Conservation (phyloP, 2,113 vertebrate species). For the Brevimyrus niger region DNA sequence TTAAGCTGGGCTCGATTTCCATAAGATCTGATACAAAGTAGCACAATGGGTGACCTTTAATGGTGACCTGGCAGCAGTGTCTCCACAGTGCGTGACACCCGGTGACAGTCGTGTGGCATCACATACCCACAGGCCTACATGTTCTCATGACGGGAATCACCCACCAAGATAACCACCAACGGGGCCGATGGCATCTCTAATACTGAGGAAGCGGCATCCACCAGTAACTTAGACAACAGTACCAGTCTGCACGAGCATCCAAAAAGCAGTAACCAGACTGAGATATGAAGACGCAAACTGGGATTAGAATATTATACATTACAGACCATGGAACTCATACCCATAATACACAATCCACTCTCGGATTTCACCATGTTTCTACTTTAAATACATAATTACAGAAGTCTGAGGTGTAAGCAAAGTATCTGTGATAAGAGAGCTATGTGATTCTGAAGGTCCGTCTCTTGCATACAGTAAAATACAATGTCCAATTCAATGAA, state of each 20-base stretch:
- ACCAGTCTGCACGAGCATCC: background rate
- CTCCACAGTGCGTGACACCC: background rate
- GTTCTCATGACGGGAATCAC: background rate
- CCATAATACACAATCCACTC: slow-evolving; percentile 10
- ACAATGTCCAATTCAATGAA: background rate
- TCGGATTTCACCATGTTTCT: background rate
- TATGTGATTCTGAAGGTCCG: background rate
- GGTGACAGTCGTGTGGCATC: background rate
- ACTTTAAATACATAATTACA: slow-evolving; percentile 6
- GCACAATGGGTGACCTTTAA: background rate
- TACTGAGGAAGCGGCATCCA: background rate
- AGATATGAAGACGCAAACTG: background rate
- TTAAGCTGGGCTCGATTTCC: background rate
- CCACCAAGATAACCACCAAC: background rate
- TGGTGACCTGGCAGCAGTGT: background rate
- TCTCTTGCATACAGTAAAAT: background rate
- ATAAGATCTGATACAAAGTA: background rate
- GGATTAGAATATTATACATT: background rate
- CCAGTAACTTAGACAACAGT: background rate
- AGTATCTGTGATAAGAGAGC: background rate
- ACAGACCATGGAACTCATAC: background rate
- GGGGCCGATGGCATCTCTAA: background rate
- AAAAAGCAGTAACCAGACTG: background rate
- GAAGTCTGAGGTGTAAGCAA: background rate
- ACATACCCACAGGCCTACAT: background rate